Base-by-base conservation (phyloP, 1,140 invertebrate genomes). In the Diuraphis noxia region DNA sequence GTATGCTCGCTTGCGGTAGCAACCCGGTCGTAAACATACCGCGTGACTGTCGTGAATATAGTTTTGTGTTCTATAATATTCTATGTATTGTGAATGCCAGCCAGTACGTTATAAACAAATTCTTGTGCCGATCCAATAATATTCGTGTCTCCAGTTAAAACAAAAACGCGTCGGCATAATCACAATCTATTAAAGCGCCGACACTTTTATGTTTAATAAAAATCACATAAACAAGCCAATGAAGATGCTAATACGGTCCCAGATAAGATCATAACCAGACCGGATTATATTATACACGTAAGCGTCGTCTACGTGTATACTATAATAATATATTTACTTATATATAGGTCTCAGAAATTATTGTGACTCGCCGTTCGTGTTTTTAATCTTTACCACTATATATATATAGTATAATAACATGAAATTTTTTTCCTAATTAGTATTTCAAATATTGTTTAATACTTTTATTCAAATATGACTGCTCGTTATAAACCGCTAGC, bases 161-260 rank as follows among this genome's bases (percentile, higher is more conserved):
- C 41, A 82, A 79, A 36, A 40, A 43, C 77, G 89, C 38, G 72
- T 34, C 89, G 41, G 41, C 43, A 82, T 81, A 38, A 82, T 79
- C 89, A 49, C 34, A 36, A 49, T 49, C 77, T 49, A 43, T 88
- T 79, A 91, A 91, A 91, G 77, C 10, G 30, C 89, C 89, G 89
- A 91, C 89, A 82, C 89, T 81, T 82, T 91, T 91, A 82, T 91
- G 43, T 82, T 81, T 82, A 91, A 82, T 91, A 91, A 91, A 91
- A 91, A 91, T 91, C 89, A 91, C 89, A 91, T 91, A 91, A 91
- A 91, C 77, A 91, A 91, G 89, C 43, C 89, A 91, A 91, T 91
- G 89, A 91, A 91, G 72, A 91, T 91, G 89, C 89, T 91, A 91
- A 91, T 91, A 91, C 89, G 89, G 77, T 40, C 10, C 8, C 23